Evolutionary conservation across 2,113 vertebrate species (phyloP).

Genomic region (Spea multiplicata): DNA sequence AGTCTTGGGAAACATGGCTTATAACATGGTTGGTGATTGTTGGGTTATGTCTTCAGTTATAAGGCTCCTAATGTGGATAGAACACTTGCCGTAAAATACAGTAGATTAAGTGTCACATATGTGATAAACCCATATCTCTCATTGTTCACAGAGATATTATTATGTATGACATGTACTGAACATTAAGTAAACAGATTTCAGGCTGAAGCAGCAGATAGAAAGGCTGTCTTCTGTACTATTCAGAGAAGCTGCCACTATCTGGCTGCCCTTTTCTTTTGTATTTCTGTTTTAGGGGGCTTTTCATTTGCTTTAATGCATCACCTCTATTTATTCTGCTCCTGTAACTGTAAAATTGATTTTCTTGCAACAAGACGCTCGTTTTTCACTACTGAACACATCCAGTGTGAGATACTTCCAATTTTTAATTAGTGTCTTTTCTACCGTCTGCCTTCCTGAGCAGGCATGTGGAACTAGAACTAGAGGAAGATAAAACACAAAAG

Average conservation of each 20-base stretch:
- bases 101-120: conserved; percentile 30
- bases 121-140: conserved; percentile 5
- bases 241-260: conserved; percentile 19
- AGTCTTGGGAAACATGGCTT: background rate
- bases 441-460: conserved; percentile 56
- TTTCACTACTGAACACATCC: conserved; percentile 64
- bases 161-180: conserved; percentile 42
- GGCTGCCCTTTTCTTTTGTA: conserved; percentile 38
- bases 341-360: conserved; percentile 81
- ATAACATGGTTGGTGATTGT: background rate
- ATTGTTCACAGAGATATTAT: conserved; percentile 41
- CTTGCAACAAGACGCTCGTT: conserved; percentile 67
- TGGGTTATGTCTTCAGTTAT: background rate
- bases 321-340: conserved; percentile 78
- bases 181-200: conserved; percentile 46
- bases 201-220: conserved; percentile 35
- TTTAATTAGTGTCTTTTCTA: conserved; percentile 72
- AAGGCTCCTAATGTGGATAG: background rate
- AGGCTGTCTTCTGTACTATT: conserved; percentile 13
- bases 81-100: conserved; percentile 10
- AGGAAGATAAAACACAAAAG: conserved; percentile 48
- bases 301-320: conserved; percentile 66
- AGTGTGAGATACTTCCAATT: conserved; percentile 67
- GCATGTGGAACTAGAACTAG: conserved; percentile 55
- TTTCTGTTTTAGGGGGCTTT: conserved; percentile 49